These are phyloP conservation scores for Poecilia gillii DNA, from an alignment of 2,797 vertebrate genomes.

Conservation along the genomic window DNA sequence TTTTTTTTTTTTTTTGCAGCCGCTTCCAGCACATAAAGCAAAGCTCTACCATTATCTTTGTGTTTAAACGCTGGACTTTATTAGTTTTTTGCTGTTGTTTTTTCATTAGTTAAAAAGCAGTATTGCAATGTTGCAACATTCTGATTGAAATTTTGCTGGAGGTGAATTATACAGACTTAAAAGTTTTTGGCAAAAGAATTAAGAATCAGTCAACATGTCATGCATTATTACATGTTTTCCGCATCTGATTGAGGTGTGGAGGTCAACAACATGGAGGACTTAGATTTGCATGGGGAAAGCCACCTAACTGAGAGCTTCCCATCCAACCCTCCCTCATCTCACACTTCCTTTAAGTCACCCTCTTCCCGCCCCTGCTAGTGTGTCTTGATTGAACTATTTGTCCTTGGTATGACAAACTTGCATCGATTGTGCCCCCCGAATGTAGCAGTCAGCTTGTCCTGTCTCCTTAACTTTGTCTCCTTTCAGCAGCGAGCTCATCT, in stretches of 20 bases:
- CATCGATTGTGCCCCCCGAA: constrained; percentile 39
- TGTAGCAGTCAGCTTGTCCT: constrained; percentile 50
- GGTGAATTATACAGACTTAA: constrained; percentile 1
- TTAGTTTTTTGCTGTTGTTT: neutral
- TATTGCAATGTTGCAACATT: constrained; percentile 22
- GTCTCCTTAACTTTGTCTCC: constrained; percentile 32
- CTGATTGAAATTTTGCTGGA: constrained; percentile 40
- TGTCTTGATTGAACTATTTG: constrained; percentile 32
- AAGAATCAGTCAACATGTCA: constrained; percentile 23
- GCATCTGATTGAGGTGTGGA: constrained; percentile 63
- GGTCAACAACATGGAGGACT: constrained; percentile 81
- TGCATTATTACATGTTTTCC: constrained; percentile 39
- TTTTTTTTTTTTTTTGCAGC: constrained; percentile 49
- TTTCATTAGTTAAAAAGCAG: constrained; percentile 15
- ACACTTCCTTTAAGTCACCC: constrained; percentile 33
- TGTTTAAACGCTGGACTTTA: constrained; percentile 48
- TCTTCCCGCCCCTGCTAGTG: constrained; percentile 36
- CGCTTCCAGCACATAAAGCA: constrained; percentile 64
- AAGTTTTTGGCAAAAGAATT: constrained; percentile 4
- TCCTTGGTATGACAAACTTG: constrained; percentile 17
- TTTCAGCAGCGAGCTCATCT: constrained; percentile 50
- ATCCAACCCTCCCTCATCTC: constrained; percentile 27
- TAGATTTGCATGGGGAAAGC: constrained; percentile 74
- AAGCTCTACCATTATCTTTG: constrained; percentile 58
- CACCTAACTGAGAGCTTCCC: constrained; percentile 69